A percentile compares a stretch with the other conserved stretches of the same genome.
Evolutionary conservation across 2,113 vertebrate genomes (phyloP).

Genomic region (Dermatemys mawii): DNA sequence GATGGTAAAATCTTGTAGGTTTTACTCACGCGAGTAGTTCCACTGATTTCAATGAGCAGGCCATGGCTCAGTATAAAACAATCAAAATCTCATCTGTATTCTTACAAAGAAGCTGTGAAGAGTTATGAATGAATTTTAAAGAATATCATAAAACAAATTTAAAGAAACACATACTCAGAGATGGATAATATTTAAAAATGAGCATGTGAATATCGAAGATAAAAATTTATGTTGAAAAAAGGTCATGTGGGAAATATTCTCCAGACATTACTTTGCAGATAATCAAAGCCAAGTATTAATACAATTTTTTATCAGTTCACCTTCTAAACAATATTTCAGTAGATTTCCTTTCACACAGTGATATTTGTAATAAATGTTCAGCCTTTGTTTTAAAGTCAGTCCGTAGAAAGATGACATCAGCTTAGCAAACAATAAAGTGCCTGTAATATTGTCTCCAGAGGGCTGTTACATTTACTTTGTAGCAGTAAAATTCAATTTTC

Average conservation of each 20-base stretch:
- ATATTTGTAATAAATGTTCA: conserved; percentile 94
- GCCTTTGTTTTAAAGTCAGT: conserved; percentile 94
- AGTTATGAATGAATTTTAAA: conserved; percentile 74
- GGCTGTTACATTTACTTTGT: conserved; percentile 94
- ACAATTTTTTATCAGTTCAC: conserved; percentile 85
- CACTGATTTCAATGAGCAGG: not conserved
- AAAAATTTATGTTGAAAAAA: conserved; percentile 64
- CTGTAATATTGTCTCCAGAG: conserved; percentile 95
- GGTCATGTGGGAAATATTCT: conserved; percentile 75
- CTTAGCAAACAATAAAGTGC: conserved; percentile 97
- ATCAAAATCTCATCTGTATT: conserved; percentile 70
- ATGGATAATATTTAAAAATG: conserved; percentile 56
- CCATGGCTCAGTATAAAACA: conserved; percentile 19
- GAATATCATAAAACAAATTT: conserved; percentile 59
- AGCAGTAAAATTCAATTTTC: conserved; percentile 93
- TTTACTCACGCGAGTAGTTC: not conserved
- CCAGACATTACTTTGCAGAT: conserved; percentile 80
- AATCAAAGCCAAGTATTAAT: conserved; percentile 83
- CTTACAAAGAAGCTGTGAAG: conserved; percentile 49
- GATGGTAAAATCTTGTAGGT: not conserved
- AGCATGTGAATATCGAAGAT: conserved; percentile 62
- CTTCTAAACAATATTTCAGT: conserved; percentile 91
- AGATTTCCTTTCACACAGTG: conserved; percentile 98
- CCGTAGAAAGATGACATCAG: conserved; percentile 98
- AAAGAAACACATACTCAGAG: conserved; percentile 70